Evolutionary conservation across 1,140 invertebrate genomes (phyloP), one percentile per base, ranked within the genome.

Genomic region (Globodera ellingtonae): DNA sequence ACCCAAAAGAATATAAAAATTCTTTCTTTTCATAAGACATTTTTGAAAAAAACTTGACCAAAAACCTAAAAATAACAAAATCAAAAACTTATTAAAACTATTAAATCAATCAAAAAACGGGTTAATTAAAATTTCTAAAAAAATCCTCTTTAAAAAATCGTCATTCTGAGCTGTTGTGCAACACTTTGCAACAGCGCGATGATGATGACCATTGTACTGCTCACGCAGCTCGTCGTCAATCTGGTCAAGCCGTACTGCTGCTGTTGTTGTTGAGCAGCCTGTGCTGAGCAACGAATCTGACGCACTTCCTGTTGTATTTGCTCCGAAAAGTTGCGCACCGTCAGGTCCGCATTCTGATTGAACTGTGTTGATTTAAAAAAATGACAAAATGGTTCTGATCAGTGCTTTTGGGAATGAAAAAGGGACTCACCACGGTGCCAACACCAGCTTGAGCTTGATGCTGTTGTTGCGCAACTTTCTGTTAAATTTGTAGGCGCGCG

Each of bases 401-500:
- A 21, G 50, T 48, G 10, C 72, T 59, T 48, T 8, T 48, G 69
- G 73, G 8, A 44, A 48, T 48, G 52, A 13, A 65, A 35, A 10
- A 70, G n/a, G n/a, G n/a, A n/a, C n/a, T n/a, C n/a, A 1, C 0
- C 52, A 76, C 67, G 21, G 44, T 67, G 35, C 44, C 47, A 74
- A 35, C 24, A 71, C 21, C 44, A 46, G 52, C 47, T n/a, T 56
- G 62, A 52, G 69, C 79, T 69, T 62, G 24, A 65, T 83, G 81
- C n/a, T 52, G 62, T 44, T 81, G 52, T 18, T 84, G 77, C 21
- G 69, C 75, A n/a, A 89, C 74, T 69, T 84, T 88, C 59, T 88
- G 87, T 48, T 88, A 88, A 50, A 88, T 79, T 89, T 89, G 67
- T 87, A 89, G 10, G 88, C 84, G n/a, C 88, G 87, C 4, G 87